A percentile compares a stretch with the other conserved stretches of the same genome.
phyloP scores from a whole-genome alignment of 2,113 vertebrate genomes.

The Corythornis vintsioides region DNA sequence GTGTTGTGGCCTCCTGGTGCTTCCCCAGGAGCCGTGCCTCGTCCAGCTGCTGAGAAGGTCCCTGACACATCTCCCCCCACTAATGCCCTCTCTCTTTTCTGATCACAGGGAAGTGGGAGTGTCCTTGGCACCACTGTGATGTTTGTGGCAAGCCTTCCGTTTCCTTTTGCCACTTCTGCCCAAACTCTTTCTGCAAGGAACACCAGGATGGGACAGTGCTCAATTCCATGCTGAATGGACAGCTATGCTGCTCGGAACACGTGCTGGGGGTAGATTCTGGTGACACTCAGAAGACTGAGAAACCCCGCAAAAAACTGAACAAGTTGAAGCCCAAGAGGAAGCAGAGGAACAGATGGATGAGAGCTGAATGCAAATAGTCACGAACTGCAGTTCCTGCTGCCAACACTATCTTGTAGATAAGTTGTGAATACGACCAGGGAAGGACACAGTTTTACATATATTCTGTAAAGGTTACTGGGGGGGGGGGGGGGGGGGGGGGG shows the following conservation, averaged over 20 bases:
- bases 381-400: slow-evolving; percentile 64
- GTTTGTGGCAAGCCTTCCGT: slow-evolving; percentile 93
- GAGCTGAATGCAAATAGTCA: slow-evolving; percentile 74
- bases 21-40: not conserved
- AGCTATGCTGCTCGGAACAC: slow-evolving; percentile 90
- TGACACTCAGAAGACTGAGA: slow-evolving; percentile 54
- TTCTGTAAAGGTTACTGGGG: slow-evolving; percentile 68
- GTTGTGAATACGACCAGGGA: slow-evolving; percentile 75
- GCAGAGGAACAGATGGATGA: slow-evolving; percentile 76
- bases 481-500: too few species aligned
- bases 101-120: slow-evolving; percentile 93
- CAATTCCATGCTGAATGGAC: slow-evolving; percentile 75
- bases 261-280: slow-evolving; percentile 77
- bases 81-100: not conserved
- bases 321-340: slow-evolving; percentile 71
- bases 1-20: not conserved
- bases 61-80: too few species aligned
- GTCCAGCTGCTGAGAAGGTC: not conserved
- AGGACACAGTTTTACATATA: slow-evolving; percentile 63
- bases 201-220: slow-evolving; percentile 88
- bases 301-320: slow-evolving; percentile 50
- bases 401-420: slow-evolving; percentile 76
- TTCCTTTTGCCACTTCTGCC: slow-evolving; percentile 93
- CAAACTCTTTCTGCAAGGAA: slow-evolving; percentile 96
- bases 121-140: slow-evolving; percentile 98